phyloP scores from a whole-genome alignment of 2,888 invertebrate species.

The Pimpla rufipes region DNA sequence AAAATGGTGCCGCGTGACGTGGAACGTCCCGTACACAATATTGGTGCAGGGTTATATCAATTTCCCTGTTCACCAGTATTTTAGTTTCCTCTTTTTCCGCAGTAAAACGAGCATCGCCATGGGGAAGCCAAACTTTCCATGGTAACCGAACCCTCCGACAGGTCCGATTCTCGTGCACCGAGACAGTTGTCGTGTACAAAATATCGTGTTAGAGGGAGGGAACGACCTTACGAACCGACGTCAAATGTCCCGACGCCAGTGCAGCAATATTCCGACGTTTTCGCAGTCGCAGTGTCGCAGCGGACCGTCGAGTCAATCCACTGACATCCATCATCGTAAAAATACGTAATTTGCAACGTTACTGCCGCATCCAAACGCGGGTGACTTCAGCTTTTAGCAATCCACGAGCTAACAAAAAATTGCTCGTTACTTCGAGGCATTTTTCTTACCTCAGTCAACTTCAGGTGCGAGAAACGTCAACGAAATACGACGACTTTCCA shows the following conservation, averaged over 20 bases:
- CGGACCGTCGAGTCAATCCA: neutral
- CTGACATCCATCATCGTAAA: neutral
- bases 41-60: neutral
- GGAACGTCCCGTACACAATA: neutral
- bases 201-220: slow-evolving; percentile 6
- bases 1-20: neutral
- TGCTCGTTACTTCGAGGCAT: neutral
- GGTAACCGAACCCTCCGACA: slow-evolving; percentile 73
- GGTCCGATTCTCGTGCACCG: slow-evolving; percentile 14
- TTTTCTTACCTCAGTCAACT: neutral
- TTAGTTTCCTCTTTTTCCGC: neutral
- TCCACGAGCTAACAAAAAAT: no score
- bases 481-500: no score
- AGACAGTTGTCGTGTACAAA: slow-evolving; percentile 7
- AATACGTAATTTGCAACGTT: no score
- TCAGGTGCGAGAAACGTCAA: neutral
- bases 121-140: slow-evolving; percentile 78
- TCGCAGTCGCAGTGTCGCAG: neutral
- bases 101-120: slow-evolving; percentile 17
- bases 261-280: neutral
- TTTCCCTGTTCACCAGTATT: neutral
- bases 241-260: neutral
- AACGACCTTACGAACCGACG: neutral
- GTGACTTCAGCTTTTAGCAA: no score
- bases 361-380: no score